These are phyloP conservation scores for Pseudomyrmex gracilis DNA, from an alignment of 1,140 invertebrate species.

Conservation along the genomic window DNA sequence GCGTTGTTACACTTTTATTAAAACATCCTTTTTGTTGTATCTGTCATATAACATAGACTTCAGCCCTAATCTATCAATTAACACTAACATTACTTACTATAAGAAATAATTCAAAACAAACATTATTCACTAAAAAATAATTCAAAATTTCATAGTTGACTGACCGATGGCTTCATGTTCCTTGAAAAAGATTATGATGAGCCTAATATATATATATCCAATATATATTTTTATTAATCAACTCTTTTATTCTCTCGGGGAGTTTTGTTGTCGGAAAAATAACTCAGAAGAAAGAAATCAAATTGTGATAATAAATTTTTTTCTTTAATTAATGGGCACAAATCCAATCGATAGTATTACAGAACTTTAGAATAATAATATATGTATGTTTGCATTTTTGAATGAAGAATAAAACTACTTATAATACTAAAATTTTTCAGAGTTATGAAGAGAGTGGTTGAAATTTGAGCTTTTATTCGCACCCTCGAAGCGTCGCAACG, in stretches of 20 bases:
- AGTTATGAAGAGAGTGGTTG: slow-evolving; percentile 13
- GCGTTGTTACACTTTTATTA: background rate
- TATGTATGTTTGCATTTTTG: background rate
- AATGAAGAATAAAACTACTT: background rate
- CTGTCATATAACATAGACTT: background rate
- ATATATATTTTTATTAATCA: no score
- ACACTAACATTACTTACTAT: slow-evolving; percentile 1
- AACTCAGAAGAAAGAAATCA: background rate
- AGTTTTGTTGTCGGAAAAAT: no score
- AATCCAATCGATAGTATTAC: slow-evolving; percentile 6
- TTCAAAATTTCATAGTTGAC: background rate
- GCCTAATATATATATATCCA: no score
- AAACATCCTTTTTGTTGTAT: background rate
- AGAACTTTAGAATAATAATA: background rate
- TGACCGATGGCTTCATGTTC: slow-evolving; percentile 4
- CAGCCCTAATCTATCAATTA: slow-evolving; percentile 18
- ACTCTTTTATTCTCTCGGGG: no score
- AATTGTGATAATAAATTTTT: background rate
- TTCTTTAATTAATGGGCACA: background rate
- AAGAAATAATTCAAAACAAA: slow-evolving; percentile 29
- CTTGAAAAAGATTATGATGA: background rate
- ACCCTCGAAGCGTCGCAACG: slow-evolving; percentile 53
- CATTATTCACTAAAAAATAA: slow-evolving; percentile 18
- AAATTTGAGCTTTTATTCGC: slow-evolving; percentile 49
- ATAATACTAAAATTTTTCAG: background rate